Conservation (phyloP, 1,140 invertebrate species). For the Fragariocoptes setiger region DNA sequence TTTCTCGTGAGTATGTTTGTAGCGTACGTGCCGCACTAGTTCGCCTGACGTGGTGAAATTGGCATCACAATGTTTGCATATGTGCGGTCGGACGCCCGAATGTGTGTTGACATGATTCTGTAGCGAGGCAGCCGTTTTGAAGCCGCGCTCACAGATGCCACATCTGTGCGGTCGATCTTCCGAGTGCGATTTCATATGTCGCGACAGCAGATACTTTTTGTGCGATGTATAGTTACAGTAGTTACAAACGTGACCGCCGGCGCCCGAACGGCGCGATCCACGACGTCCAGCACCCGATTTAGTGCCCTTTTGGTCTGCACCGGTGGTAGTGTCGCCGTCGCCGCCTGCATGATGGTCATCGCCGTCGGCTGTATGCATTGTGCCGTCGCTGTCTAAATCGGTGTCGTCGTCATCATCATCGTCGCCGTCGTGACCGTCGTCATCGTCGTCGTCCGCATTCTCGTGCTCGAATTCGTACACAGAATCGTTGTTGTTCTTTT, state of each 20-base stretch:
- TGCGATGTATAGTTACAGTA: slow-evolving; percentile 65
- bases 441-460: slow-evolving; percentile 33
- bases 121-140: slow-evolving; percentile 66
- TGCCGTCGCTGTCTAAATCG: neutral
- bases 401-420: slow-evolving; percentile 6
- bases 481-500: slow-evolving; percentile 18
- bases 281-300: slow-evolving; percentile 16
- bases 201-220: slow-evolving; percentile 52
- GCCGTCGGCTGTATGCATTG: neutral
- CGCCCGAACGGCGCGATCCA: slow-evolving; percentile 32
- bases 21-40: slow-evolving; percentile 60
- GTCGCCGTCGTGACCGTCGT: slow-evolving; percentile 13
- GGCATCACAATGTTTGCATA: slow-evolving; percentile 66
- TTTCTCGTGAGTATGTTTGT: slow-evolving; percentile 73
- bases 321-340: slow-evolving; percentile 20
- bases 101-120: slow-evolving; percentile 90
- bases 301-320: slow-evolving; percentile 1
- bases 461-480: slow-evolving; percentile 22
- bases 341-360: no score
- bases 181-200: slow-evolving; percentile 83
- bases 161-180: slow-evolving; percentile 80
- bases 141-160: slow-evolving; percentile 65
- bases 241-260: slow-evolving; percentile 44
- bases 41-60: slow-evolving; percentile 85
- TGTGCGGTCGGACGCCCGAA: slow-evolving; percentile 71